phyloP scores from a whole-genome alignment of 1,140 invertebrate species.

The Pseudomyrmex pallidus region DNA sequence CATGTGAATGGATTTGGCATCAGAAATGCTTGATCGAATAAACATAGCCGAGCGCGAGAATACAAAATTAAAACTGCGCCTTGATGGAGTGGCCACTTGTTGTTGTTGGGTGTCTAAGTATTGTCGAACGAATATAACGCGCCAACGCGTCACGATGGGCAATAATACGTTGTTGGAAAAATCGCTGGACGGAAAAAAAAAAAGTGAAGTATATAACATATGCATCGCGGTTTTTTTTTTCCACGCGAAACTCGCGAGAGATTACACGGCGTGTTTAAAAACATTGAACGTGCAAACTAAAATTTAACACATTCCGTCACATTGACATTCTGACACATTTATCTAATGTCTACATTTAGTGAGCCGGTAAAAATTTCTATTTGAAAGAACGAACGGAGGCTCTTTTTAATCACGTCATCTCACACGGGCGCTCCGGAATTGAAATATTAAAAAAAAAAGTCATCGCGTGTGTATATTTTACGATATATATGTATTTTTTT shows the following conservation, averaged over 20 bases:
- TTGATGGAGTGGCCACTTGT: conserved; percentile 51
- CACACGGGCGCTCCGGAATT: too few relatives aligned
- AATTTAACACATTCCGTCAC: neutral
- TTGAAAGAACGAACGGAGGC: too few relatives aligned
- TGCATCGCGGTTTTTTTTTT: neutral
- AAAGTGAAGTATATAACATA: neutral
- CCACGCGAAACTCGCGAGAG: neutral
- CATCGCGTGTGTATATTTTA: neutral
- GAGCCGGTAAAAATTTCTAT: too few relatives aligned
- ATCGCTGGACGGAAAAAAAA: neutral
- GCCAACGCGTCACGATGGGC: neutral
- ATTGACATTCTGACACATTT: neutral
- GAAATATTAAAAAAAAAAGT: neutral
- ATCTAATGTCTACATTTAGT: too few relatives aligned
- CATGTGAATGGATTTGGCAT: conserved; percentile 45
- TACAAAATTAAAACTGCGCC: conserved; percentile 53
- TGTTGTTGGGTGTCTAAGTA: conserved; percentile 38
- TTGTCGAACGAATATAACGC: conserved; percentile 18
- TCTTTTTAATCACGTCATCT: too few relatives aligned
- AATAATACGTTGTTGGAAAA: conserved; percentile 21
- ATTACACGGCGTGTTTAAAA: neutral
- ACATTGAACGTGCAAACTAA: neutral
- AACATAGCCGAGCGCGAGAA: conserved; percentile 28
- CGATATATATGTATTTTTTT: neutral
- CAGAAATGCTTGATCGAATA: conserved; percentile 48